Evolutionary conservation across 2,888 invertebrate genomes (phyloP).

Genomic region (Megalurothrips usitatus): DNA sequence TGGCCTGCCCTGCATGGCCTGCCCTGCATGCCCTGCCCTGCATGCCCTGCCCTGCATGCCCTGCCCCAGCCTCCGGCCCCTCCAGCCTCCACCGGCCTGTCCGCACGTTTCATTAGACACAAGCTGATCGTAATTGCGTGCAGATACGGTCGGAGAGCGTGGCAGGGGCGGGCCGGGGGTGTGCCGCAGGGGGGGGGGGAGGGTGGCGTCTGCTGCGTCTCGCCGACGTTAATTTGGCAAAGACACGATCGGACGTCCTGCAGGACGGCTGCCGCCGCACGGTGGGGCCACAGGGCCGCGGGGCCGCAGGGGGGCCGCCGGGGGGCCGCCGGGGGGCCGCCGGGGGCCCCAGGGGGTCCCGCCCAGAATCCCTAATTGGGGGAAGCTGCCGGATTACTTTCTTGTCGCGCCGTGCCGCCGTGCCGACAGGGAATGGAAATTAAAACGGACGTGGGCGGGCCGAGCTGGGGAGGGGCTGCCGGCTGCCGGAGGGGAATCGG

Average conservation of each 20-base stretch:
- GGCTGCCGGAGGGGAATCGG: too few species aligned
- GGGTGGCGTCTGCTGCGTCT: not conserved
- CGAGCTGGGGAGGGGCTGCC: not conserved
- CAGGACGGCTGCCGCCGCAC: not conserved
- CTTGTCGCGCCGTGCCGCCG: not conserved
- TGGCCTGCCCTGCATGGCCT: not conserved
- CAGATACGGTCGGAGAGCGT: not conserved
- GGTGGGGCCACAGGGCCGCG: not conserved
- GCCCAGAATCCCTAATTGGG: not conserved
- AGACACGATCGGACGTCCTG: not conserved
- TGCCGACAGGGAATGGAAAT: not conserved
- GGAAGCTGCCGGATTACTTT: not conserved
- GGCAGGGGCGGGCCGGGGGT: not conserved
- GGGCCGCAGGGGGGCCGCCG: not conserved
- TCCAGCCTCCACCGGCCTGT: too few species aligned
- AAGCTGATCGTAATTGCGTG: conserved; percentile 24
- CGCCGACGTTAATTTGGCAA: conserved; percentile 22
- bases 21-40: too few species aligned
- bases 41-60: too few species aligned
- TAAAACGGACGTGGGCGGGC: not conserved
- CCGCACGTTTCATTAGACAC: conserved; percentile 12
- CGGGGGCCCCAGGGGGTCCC: not conserved
- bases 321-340: not conserved
- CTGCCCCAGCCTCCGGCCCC: too few species aligned
- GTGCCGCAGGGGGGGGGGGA: not conserved